phyloP scores from a whole-genome alignment of 2,113 vertebrate species.

The Halcyon senegalensis region DNA sequence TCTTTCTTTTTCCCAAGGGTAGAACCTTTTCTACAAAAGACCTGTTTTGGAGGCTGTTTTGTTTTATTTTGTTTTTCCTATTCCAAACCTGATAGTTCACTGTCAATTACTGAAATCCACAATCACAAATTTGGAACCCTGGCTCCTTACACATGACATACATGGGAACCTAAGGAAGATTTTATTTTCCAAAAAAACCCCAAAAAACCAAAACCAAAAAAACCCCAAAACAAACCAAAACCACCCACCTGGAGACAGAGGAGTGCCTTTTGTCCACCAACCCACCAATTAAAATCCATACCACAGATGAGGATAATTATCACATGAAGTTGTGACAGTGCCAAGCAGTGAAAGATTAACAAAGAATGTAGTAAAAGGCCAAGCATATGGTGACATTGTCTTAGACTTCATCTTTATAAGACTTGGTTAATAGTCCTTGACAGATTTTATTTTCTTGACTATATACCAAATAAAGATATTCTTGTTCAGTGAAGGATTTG shows the following conservation, averaged over 20 bases:
- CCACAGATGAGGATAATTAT: background rate
- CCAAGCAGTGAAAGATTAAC: background rate
- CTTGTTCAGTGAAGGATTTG: background rate
- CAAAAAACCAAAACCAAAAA: too few species aligned
- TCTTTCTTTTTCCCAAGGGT: background rate
- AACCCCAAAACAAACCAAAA: background rate
- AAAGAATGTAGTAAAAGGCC: background rate
- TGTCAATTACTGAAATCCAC: background rate
- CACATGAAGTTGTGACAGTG: background rate
- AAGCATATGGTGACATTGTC: background rate
- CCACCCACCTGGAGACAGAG: background rate
- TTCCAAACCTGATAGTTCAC: background rate
- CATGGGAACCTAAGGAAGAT: background rate
- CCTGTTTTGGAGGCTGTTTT: background rate
- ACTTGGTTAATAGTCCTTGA: background rate
- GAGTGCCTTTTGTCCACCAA: background rate
- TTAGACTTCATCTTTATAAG: background rate
- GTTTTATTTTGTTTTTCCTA: background rate
- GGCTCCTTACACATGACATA: background rate
- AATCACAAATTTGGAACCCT: background rate
- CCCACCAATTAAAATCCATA: background rate
- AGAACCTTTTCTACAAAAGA: background rate
- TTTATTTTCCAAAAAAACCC: background rate
- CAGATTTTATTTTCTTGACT: background rate
- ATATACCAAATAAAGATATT: accelerated